phyloP scores from a whole-genome alignment of 2,797 vertebrate species.

The Sciurus carolinensis region DNA sequence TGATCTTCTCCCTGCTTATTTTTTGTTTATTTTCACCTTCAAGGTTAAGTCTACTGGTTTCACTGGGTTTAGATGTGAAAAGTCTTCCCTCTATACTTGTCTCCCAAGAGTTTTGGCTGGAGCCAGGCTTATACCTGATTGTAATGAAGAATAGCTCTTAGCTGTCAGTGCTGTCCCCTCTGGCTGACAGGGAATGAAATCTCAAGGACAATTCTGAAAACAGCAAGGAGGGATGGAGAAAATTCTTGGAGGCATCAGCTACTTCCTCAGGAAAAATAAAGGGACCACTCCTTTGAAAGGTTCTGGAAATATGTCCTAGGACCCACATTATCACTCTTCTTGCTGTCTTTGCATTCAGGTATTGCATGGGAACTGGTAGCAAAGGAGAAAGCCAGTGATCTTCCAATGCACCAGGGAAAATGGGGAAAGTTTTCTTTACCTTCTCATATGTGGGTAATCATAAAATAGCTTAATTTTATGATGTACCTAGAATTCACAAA shows the following conservation, averaged over 20 bases:
- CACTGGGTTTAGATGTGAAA: conserved; percentile 18
- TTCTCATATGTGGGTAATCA: neutral
- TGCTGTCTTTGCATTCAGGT: neutral
- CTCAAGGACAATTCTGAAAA: conserved; percentile 62
- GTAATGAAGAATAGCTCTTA: conserved; percentile 34
- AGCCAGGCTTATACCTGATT: conserved; percentile 15
- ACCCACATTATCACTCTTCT: neutral
- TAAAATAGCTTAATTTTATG: neutral
- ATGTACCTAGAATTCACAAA: neutral
- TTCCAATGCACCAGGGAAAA: neutral
- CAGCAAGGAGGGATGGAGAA: conserved; percentile 16
- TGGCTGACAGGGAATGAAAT: conserved; percentile 58
- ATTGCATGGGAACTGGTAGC: neutral
- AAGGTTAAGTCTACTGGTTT: conserved; percentile 35
- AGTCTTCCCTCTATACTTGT: neutral
- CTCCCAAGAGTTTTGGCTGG: conserved; percentile 44
- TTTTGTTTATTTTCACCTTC: conserved; percentile 66
- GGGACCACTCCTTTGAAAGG: neutral
- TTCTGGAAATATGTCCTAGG: neutral
- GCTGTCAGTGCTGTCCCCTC: conserved; percentile 13
- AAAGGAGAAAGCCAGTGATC: neutral
- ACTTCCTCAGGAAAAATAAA: conserved; percentile 21
- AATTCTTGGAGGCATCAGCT: conserved; percentile 8
- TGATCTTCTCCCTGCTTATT: neutral
- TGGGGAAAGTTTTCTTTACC: neutral